Evolutionary conservation across 2,888 invertebrate species (phyloP).

Genomic region (Orgyia antiqua): DNA sequence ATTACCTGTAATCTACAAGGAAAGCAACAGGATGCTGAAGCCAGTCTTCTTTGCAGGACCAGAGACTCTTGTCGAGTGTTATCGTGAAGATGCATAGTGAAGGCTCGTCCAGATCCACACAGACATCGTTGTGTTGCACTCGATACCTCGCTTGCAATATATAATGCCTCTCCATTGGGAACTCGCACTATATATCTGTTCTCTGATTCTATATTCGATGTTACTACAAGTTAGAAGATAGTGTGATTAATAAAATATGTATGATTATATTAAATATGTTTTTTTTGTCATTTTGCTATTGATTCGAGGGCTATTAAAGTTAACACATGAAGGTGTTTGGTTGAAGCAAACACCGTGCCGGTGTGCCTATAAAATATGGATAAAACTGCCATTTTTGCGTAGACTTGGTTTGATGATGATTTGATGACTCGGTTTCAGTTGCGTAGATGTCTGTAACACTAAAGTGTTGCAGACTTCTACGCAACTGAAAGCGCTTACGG

Average conservation of each 20-base stretch:
- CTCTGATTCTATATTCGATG: constrained; percentile 81
- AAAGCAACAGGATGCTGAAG: constrained; percentile 83
- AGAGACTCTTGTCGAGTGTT: constrained; percentile 90
- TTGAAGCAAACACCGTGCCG: too few relatives aligned
- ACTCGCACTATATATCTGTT: constrained; percentile 85
- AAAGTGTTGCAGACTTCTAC: too few relatives aligned
- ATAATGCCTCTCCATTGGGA: constrained; percentile 86
- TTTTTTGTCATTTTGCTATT: too few relatives aligned
- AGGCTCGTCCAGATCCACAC: constrained; percentile 85
- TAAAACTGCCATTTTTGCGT: too few relatives aligned
- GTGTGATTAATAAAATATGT: background rate
- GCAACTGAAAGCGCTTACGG: too few relatives aligned
- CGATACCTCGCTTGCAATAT: constrained; percentile 84
- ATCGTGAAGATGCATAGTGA: constrained; percentile 89
- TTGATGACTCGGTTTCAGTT: too few relatives aligned
- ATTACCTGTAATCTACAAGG: constrained; percentile 84
- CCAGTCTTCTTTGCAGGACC: constrained; percentile 82
- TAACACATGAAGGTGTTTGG: too few relatives aligned
- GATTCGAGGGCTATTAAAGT: too few relatives aligned
- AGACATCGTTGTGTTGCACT: constrained; percentile 80
- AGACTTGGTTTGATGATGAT: too few relatives aligned
- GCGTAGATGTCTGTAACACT: too few relatives aligned
- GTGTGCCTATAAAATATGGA: too few relatives aligned
- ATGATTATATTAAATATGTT: background rate
- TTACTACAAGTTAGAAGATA: constrained; percentile 50